Base-by-base conservation (phyloP, 2,888 invertebrate genomes). In the Leptopilina myrica region DNA sequence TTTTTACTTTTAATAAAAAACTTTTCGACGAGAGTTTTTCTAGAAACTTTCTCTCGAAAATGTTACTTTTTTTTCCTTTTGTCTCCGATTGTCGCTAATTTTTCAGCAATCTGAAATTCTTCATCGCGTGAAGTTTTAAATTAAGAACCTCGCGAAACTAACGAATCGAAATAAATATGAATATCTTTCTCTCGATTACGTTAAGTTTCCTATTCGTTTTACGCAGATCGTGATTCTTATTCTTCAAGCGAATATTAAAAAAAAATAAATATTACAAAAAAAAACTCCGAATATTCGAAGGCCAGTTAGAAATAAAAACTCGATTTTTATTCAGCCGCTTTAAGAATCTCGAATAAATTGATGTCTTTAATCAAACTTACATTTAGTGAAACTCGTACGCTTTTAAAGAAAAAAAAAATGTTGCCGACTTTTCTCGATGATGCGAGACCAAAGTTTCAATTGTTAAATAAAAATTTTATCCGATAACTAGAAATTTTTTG, bases 361-460 rank as follows among this genome's bases (percentile, higher is more conserved):
- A 56, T 73, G 73, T 73, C 56, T 56, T 56, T 40, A 73, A 73
- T 73, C 73, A 73, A 73, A 73, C 73, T 33, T 73, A 73, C 56
- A n/a, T 73, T 73, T 73, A 73, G 73, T 73, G 15, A 56, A 73
- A 56, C 33, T 73, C 64, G 73, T 73, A 73, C 73, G 73, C 56
- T 73, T 73, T 56, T 33, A 33, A 56, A 20, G 20, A 20, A 73
- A 49, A 33, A 56, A 33, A 33, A 33, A 56, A 49, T 56, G 62
- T 73, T 33, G 53, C 56, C 73, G 33, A 33, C 73, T 73, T 33
- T 69, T 69, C 49, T 69, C 53, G 73, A 73, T 56, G 73, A 56
- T 73, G 73, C 56, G 73, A 73, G 73, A 56, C 26, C 56, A 73
- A 33, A 73, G 56, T 73, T 33, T 64, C 11, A 64, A 65, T 12